A percentile compares a stretch with the other conserved stretches of the same genome.
These are phyloP conservation scores for Leucopsar rothschildi DNA, from an alignment of 2,113 vertebrate genomes.

Conservation along the genomic window DNA sequence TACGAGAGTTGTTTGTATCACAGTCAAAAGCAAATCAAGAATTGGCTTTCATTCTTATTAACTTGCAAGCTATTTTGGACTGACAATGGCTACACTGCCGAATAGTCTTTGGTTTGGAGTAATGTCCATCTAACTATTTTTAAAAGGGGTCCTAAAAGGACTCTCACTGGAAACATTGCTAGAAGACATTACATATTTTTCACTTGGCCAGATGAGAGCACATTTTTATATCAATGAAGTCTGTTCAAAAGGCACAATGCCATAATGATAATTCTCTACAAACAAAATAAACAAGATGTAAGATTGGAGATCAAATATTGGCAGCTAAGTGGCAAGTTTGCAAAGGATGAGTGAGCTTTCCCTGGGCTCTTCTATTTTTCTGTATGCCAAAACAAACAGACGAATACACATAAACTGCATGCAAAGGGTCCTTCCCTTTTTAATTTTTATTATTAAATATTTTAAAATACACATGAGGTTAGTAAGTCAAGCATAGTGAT, in stretches of 20 bases:
- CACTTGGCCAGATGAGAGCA: constrained; percentile 59
- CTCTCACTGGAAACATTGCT: background rate
- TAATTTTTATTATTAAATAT: background rate
- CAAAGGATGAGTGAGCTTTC: constrained; percentile 56
- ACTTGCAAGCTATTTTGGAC: constrained; percentile 27
- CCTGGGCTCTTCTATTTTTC: background rate
- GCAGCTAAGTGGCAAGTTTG: constrained; percentile 63
- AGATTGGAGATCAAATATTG: constrained; percentile 73
- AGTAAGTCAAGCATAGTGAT: background rate
- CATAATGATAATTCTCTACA: constrained; percentile 72
- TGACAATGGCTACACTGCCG: background rate
- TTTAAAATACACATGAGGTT: background rate
- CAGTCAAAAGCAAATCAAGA: background rate
- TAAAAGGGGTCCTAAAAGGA: constrained; percentile 6
- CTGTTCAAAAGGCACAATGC: constrained; percentile 68
- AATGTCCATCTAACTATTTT: constrained; percentile 32
- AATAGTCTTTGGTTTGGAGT: constrained; percentile 33
- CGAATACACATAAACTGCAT: background rate
- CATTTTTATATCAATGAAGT: constrained; percentile 68
- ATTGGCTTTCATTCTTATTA: background rate
- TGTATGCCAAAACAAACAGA: constrained; percentile 57
- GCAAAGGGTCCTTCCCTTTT: background rate
- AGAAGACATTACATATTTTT: constrained; percentile 41
- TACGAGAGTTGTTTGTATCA: background rate
- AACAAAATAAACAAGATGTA: constrained; percentile 74